A percentile compares a stretch with the other conserved stretches of the same genome.
phyloP scores from a whole-genome alignment of 2,888 invertebrate genomes.

The Atrina japonica region DNA sequence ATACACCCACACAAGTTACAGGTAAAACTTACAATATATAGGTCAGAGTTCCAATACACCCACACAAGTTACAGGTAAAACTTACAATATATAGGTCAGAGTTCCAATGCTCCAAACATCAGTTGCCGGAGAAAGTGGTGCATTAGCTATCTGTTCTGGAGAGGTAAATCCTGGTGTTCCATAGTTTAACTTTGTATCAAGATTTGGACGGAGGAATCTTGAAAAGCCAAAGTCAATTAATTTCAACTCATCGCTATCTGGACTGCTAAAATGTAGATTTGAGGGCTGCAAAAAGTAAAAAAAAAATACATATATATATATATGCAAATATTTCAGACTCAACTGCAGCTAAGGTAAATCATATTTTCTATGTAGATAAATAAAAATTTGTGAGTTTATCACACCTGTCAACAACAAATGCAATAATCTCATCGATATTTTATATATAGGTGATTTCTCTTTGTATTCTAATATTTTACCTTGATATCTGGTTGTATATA shows the following conservation, averaged over 20 bases:
- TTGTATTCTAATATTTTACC: too few relatives aligned
- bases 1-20: too few relatives aligned
- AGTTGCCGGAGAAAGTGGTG: slow-evolving; percentile 91
- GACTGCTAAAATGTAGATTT: slow-evolving; percentile 94
- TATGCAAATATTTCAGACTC: background rate
- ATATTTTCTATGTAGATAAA: background rate
- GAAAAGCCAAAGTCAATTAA: slow-evolving; percentile 95
- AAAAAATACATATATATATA: background rate
- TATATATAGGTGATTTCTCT: too few relatives aligned
- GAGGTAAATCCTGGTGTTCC: slow-evolving; percentile 83
- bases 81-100: too few relatives aligned
- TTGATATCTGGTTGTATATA: too few relatives aligned
- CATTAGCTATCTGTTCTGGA: slow-evolving; percentile 93
- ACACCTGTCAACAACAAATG: too few relatives aligned
- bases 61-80: too few relatives aligned
- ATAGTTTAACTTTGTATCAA: slow-evolving; percentile 70
- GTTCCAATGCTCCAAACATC: slow-evolving; percentile 80
- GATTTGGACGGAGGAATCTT: slow-evolving; percentile 80
- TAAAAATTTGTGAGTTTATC: too few relatives aligned
- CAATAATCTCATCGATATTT: too few relatives aligned
- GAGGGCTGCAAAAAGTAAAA: slow-evolving; percentile 88
- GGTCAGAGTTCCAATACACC: too few relatives aligned
- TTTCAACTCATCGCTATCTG: slow-evolving; percentile 86
- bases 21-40: too few relatives aligned
- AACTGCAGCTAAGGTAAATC: background rate